Evolutionary conservation across 1,140 invertebrate genomes (phyloP).

Genomic region (Drosophila baimaii): DNA sequence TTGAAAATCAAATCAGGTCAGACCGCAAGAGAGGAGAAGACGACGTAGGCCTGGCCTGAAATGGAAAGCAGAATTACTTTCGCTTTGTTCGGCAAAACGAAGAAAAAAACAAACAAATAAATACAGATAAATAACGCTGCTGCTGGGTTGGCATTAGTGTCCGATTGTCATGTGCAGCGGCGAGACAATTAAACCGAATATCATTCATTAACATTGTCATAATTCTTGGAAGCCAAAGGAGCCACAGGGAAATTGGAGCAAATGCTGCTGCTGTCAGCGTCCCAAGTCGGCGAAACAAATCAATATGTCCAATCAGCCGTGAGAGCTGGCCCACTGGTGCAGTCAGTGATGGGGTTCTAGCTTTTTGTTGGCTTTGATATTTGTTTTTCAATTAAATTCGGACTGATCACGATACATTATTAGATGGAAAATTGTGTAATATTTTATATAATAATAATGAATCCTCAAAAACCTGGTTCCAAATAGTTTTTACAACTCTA

Average conservation of each 20-base stretch:
- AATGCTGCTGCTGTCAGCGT: slow-evolving; percentile 54
- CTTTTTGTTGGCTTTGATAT: background rate
- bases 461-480: too few relatives aligned
- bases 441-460: background rate
- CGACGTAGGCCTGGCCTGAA: slow-evolving; percentile 53
- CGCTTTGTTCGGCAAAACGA: slow-evolving; percentile 57
- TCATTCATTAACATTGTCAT: slow-evolving; percentile 65
- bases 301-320: slow-evolving; percentile 72
- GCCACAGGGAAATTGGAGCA: slow-evolving; percentile 71
- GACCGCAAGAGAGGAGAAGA: slow-evolving; percentile 38
- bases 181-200: slow-evolving; percentile 62
- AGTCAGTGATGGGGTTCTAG: slow-evolving; percentile 5
- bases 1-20: slow-evolving; percentile 69
- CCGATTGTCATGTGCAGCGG: slow-evolving; percentile 40
- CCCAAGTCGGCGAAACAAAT: slow-evolving; percentile 66
- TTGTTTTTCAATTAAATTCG: too few relatives aligned
- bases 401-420: background rate
- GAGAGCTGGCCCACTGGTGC: slow-evolving; percentile 41
- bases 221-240: slow-evolving; percentile 65
- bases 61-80: slow-evolving; percentile 77
- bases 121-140: slow-evolving; percentile 17
- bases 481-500: too few relatives aligned
- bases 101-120: slow-evolving; percentile 11
- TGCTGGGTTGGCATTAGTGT: slow-evolving; percentile 46
- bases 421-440: background rate